These are phyloP conservation scores for Zaprionus inermis DNA, from an alignment of 1,140 invertebrate species.

Conservation along the genomic window DNA sequence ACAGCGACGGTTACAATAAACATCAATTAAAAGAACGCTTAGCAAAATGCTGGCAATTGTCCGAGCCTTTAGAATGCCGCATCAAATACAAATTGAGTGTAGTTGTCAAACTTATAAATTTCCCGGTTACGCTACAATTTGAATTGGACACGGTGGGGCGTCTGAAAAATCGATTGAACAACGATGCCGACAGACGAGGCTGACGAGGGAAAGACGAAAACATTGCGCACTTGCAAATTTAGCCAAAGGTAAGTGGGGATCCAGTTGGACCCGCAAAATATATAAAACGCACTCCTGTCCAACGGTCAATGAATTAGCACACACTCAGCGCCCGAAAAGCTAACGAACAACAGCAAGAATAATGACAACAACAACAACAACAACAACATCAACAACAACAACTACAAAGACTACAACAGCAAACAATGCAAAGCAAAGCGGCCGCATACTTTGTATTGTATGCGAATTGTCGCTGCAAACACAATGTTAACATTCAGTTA, in stretches of 20 bases:
- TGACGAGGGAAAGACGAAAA: constrained; percentile 33
- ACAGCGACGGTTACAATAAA: constrained; percentile 11
- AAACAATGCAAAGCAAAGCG: constrained; percentile 38
- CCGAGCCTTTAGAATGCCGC: constrained; percentile 4
- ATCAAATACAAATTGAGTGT: constrained; percentile 32
- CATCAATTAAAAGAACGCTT: constrained; percentile 11
- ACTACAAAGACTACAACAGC: neutral
- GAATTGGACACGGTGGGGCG: constrained; percentile 31
- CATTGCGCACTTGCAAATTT: constrained; percentile 52
- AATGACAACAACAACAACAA: neutral
- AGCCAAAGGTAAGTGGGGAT: constrained; percentile 57
- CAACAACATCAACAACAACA: neutral
- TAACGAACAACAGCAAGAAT: constrained; percentile 1
- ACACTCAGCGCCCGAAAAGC: constrained; percentile 3
- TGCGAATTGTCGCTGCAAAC: constrained; percentile 3
- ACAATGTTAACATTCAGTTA: neutral
- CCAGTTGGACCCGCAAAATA: neutral
- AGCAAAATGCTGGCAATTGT: constrained; percentile 34
- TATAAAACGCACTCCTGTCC: neutral
- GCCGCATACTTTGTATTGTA: neutral
- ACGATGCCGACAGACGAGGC: constrained; percentile 36
- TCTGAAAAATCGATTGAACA: constrained; percentile 73
- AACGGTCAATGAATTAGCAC: constrained; percentile 46
- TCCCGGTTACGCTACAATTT: constrained; percentile 36
- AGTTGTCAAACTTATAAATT: constrained; percentile 16